phyloP scores from a whole-genome alignment of 2,888 invertebrate genomes.

The Galerucella nymphaeae region DNA sequence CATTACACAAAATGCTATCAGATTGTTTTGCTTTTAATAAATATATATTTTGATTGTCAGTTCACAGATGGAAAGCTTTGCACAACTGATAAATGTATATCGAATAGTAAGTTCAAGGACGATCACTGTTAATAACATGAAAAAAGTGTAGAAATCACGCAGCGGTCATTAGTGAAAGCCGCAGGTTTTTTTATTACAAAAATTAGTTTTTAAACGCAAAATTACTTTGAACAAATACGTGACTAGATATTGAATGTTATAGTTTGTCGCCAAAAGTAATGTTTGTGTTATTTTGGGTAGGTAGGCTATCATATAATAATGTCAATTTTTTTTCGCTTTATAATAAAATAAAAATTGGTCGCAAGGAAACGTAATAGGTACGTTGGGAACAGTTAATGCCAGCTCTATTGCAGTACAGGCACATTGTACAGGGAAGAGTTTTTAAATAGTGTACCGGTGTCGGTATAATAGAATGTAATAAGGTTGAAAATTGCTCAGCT shows the following conservation, averaged over 20 bases:
- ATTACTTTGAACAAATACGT: not conserved
- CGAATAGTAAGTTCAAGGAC: slow-evolving; percentile 1
- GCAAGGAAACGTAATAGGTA: not conserved
- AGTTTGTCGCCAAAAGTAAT: too few relatives aligned
- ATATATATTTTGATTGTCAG: not conserved
- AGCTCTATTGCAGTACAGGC: slow-evolving; percentile 42
- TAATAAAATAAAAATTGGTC: not conserved
- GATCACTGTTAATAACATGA: not conserved
- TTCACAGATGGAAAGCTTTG: not conserved
- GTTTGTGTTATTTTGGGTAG: too few relatives aligned
- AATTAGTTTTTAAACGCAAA: not conserved
- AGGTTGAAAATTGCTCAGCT: slow-evolving; percentile 44
- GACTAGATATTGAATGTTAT: not conserved
- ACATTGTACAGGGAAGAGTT: slow-evolving; percentile 56
- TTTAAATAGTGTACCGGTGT: slow-evolving; percentile 42
- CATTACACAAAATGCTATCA: too few relatives aligned
- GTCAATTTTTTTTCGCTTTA: too few relatives aligned
- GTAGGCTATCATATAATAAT: too few relatives aligned
- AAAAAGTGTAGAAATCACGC: not conserved
- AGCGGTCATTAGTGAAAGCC: not conserved
- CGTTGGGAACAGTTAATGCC: slow-evolving; percentile 6
- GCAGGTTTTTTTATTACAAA: not conserved
- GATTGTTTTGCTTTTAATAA: not conserved
- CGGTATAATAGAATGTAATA: slow-evolving; percentile 23
- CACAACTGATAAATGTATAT: slow-evolving; percentile 1